Conservation (phyloP, 2,888 invertebrate genomes). For the Drosophila rubida region DNA sequence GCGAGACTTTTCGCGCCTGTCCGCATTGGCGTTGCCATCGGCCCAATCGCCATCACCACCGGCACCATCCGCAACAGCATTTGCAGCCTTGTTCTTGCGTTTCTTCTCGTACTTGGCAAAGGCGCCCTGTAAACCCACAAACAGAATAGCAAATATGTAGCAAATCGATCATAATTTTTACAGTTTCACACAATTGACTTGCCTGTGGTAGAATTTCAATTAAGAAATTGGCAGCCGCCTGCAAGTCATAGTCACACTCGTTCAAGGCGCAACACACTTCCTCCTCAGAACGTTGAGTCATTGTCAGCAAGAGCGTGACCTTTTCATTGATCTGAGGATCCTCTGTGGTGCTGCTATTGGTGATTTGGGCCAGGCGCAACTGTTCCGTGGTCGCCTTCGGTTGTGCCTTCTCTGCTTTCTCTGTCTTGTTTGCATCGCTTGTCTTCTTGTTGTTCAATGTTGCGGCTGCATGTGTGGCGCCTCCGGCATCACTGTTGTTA, state of each 20-base stretch:
- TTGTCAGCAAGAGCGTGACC: conserved; percentile 94
- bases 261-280: conserved; percentile 96
- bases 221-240: conserved; percentile 87
- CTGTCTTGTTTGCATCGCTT: conserved; percentile 87
- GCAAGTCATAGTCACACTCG: conserved; percentile 95
- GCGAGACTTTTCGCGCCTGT: conserved; percentile 84
- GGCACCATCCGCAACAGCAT: conserved; percentile 86
- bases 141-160: background rate
- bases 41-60: conserved; percentile 85
- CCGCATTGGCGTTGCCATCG: conserved; percentile 83
- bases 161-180: background rate
- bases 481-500: conserved; percentile 60
- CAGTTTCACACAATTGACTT: background rate
- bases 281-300: conserved; percentile 95
- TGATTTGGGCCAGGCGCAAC: conserved; percentile 93
- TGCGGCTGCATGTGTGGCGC: conserved; percentile 82
- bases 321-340: conserved; percentile 88
- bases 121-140: conserved; percentile 87
- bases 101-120: conserved; percentile 95
- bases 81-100: conserved; percentile 91
- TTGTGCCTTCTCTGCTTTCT: conserved; percentile 86
- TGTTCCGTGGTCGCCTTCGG: conserved; percentile 92
- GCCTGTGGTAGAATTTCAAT: conserved; percentile 85
- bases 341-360: conserved; percentile 87
- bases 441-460: conserved; percentile 85